These are phyloP conservation scores for Zaprionus lineosus DNA, from an alignment of 2,888 invertebrate species.

Conservation along the genomic window DNA sequence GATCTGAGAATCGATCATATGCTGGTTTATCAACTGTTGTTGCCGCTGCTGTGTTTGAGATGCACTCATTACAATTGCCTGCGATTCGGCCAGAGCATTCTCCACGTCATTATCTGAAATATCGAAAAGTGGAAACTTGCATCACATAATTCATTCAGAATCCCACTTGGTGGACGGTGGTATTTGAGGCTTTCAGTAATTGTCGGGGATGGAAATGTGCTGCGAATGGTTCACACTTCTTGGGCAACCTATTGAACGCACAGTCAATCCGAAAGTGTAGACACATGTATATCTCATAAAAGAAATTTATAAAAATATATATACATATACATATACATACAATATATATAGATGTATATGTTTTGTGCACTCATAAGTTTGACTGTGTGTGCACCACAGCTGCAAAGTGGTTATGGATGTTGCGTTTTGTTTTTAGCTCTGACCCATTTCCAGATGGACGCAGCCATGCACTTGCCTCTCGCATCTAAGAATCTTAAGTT, in stretches of 20 bases:
- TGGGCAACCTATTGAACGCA: background rate
- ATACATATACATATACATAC: constrained; percentile 2
- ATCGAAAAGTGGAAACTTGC: constrained; percentile 3
- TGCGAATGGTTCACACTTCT: constrained; percentile 6
- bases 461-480: constrained; percentile 18
- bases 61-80: constrained; percentile 76
- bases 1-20: constrained; percentile 82
- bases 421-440: constrained; percentile 53
- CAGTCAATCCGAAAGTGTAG: background rate
- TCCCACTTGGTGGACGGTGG: too few species aligned
- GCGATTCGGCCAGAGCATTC: constrained; percentile 74
- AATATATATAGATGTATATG: background rate
- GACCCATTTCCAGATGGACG: constrained; percentile 42
- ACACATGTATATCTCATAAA: too few species aligned
- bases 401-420: constrained; percentile 21
- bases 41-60: constrained; percentile 72
- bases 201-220: background rate
- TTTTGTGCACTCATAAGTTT: constrained; percentile 3
- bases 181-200: background rate
- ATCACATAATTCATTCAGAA: constrained; percentile 13
- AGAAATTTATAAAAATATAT: background rate
- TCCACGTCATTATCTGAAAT: constrained; percentile 79
- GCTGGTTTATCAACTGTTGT: constrained; percentile 71
- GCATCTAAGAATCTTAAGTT: background rate
- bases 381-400: background rate